Evolutionary conservation across 2,797 vertebrate species (phyloP), one percentile per base, ranked within the genome.

Genomic region (Ctenopoma kingsleyae): DNA sequence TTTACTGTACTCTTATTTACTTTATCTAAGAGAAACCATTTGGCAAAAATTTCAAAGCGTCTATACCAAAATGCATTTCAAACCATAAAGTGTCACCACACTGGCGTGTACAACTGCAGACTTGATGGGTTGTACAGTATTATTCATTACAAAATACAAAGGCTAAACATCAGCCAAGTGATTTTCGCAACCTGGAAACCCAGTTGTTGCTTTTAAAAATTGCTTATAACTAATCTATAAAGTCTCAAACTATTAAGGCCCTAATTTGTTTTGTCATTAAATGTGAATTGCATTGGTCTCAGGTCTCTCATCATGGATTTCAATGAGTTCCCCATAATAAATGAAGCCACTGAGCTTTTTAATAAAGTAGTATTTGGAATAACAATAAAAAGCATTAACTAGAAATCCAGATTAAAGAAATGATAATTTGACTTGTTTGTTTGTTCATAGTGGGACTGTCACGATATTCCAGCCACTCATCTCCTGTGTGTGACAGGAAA

Each of bases 401-500:
- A 8, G 10, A 41, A 35, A 25, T 8, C 36, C 32, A 8, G 1
- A 9, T 4, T 1, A 2, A 23, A 9, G 19, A 19, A 16, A 5
- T 11, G 7, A 6, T 52, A 13, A 7, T 46, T 43, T 83, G 56
- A 67, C 57, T 43, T 49, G 35, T 2, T 52, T 71, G 56, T 76
- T 57, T 79, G 44, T 81, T 93, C 91, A 51, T 95, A 97, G 96
- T 96, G 91, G 98, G 96, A 76, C 86, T 98, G 86, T 95, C 97
- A 82, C 96, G 96, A 23, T 98, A 97, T 90, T 96, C 97, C 83
- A 93, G 94, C 63, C 97, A 97, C 87, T 93, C 98, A 0, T 91
- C 95, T 58, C 94, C 96, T 3, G 96, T 95, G 87, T 97, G 96
- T 44, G 97, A 98, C 94, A 92, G 96, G 85, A 98, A 98, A 85